Evolutionary conservation across 2,888 invertebrate genomes (phyloP), one percentile per base, ranked within the genome.

Genomic region (Pecten maximus): DNA sequence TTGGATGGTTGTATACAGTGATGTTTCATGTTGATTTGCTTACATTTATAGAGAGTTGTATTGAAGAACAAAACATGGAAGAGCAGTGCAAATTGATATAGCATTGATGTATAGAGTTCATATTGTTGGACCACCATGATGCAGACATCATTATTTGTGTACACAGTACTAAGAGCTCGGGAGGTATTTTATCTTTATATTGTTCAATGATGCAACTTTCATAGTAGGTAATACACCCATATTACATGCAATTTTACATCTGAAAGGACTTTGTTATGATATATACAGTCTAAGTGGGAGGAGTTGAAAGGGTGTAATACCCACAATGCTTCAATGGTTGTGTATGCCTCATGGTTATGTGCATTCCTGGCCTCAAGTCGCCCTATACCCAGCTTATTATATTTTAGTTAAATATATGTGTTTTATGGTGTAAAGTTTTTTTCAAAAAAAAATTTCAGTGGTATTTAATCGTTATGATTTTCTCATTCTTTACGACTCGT

Each of bases 61-160:
- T 60, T 35, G 74, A 74, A 74, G 35, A 35, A 74, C 10, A 35
- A 74, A 35, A 28, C 12, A 4, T 28, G 35, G 74, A 74, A 28
- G 74, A 74, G 74, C 74, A 74, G 15, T 28, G 74, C 35, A 74
- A 74, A 74, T 74, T 74, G 74, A 74, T 74, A 74, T 16, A 35
- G 35, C 74, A 35, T 74, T 60, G 1, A 2, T n/a, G 19, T 2
- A 28, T 28, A 44, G 44, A 6, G 12, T 44, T 44, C 12, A 60
- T 60, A 60, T 74, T 74, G 28, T 74, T 10, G 1, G 74, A 74
- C 74, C 74, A 74, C 74, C 74, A 8, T 74, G 74, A 74, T 74
- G 74, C 15, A 74, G 74, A 74, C 74, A 74, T 74, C 74, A 74
- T 74, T 74, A 74, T 74, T 74, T 74, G 35, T 74, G 74, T 74